Evolutionary conservation across 2,888 invertebrate genomes (phyloP), one percentile per base, ranked within the genome.

Genomic region (Xanthorhoe designata): DNA sequence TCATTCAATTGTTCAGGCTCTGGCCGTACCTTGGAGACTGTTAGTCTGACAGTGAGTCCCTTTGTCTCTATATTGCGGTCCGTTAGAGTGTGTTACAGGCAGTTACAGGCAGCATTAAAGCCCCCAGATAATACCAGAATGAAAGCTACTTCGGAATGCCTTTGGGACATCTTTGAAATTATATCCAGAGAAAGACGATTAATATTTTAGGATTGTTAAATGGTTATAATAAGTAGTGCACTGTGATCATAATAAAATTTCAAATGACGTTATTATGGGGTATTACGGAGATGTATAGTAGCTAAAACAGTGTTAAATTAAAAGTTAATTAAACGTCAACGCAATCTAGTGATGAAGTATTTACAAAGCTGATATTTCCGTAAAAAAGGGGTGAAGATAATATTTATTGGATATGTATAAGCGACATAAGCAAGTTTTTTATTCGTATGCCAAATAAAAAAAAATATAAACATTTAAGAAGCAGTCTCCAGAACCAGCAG

Each of bases 51-150:
- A 38, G 24, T 17, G 19, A 65, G 65, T 60, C 66, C 65, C 59
- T 71, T 64, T 66, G 73, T 68, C 66, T 67, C 57, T 10, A 54
- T 66, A 71, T 64, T 68, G 68, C 54, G 64, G 61, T 68, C n/a
- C 70, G 63, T 64, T 67, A 59, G 61, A 61, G 54, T 66, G 62
- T 66, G 67, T 70, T 67, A 61, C 59, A 61, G 47, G 63, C 51
- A 55, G n/a, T n/a, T n/a, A n/a, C n/a, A n/a, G n/a, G n/a, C n/a
- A n/a, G n/a, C 59, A 58, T 66, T 64, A 61, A 65, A 50, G 54
- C 54, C 57, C 62, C 51, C 61, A 68, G 64, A 58, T 68, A 68
- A 60, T 66, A 59, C 63, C 54, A 56, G 53, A 66, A 67, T 61
- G 50, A 69, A 59, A 64, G 45, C 50, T 66, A 54, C 32, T 64